A percentile compares a stretch with the other conserved stretches of the same genome.
Evolutionary conservation across 2,797 vertebrate genomes (phyloP).

Genomic region (Microctenopoma steveboyesi): DNA sequence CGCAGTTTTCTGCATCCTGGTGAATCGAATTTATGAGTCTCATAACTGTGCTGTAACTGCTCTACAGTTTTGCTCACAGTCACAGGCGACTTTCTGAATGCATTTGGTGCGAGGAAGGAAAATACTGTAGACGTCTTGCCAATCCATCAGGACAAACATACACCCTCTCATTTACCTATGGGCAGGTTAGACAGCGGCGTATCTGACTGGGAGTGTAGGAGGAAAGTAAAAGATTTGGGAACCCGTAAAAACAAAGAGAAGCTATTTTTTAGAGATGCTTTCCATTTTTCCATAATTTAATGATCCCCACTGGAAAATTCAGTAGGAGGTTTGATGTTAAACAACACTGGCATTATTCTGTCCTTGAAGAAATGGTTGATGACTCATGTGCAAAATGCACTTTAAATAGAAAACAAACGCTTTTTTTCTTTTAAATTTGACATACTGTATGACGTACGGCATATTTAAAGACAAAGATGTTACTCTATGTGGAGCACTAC

Average conservation of each 20-base stretch:
- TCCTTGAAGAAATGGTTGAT: conserved; percentile 18
- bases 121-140: conserved; percentile 40
- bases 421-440: neutral
- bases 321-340: conserved; percentile 38
- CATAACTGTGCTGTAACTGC: conserved; percentile 23
- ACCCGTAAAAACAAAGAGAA: conserved; percentile 23
- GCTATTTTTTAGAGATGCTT: conserved; percentile 14
- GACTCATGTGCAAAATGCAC: neutral
- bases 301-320: conserved; percentile 23
- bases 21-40: conserved; percentile 38
- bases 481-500: conserved; percentile 9
- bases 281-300: conserved; percentile 27
- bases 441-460: neutral
- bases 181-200: conserved; percentile 25
- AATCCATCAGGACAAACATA: conserved; percentile 27
- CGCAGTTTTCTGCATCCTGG: conserved; percentile 7
- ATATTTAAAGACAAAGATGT: neutral
- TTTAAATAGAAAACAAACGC: neutral
- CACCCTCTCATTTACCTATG: conserved; percentile 43
- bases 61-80: conserved; percentile 30
- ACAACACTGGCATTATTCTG: conserved; percentile 31
- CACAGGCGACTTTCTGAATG: conserved; percentile 14
- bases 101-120: conserved; percentile 43
- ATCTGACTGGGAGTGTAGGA: conserved; percentile 40
- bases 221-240: conserved; percentile 26